phyloP scores from a whole-genome alignment of 2,888 invertebrate species.

The Patella depressa region DNA sequence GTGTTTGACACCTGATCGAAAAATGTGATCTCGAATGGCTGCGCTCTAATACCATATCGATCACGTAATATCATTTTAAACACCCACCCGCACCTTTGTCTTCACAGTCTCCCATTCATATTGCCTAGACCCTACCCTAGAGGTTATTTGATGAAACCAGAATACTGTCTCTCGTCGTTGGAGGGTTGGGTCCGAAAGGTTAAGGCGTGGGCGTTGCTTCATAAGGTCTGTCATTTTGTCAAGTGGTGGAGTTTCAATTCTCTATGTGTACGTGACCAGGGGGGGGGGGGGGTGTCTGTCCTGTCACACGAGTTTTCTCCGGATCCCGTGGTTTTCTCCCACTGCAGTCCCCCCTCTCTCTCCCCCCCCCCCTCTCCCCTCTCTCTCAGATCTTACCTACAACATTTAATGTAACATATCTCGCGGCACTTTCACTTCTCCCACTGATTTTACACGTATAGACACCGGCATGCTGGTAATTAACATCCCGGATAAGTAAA shows the following conservation, averaged over 20 bases:
- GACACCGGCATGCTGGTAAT: constrained; percentile 48
- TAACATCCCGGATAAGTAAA: constrained; percentile 50
- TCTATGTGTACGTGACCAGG: constrained; percentile 29
- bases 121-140: too few species aligned
- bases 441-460: constrained; percentile 59
- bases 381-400: constrained; percentile 37
- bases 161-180: too few species aligned
- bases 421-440: constrained; percentile 44
- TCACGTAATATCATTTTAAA: too few species aligned
- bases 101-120: too few species aligned
- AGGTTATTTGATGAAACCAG: too few species aligned
- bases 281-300: constrained; percentile 29
- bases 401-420: constrained; percentile 50
- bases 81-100: too few species aligned
- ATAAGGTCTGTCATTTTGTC: neutral
- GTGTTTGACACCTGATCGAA: too few species aligned
- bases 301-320: constrained; percentile 16
- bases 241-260: constrained; percentile 29
- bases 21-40: too few species aligned
- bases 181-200: constrained; percentile 23
- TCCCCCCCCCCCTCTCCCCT: neutral
- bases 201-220: neutral
- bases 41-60: too few species aligned
- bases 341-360: neutral
- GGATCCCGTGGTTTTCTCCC: neutral